Evolutionary conservation across 2,888 invertebrate genomes (phyloP), one percentile per base, ranked within the genome.

Genomic region (Athripsodes cinereus): DNA sequence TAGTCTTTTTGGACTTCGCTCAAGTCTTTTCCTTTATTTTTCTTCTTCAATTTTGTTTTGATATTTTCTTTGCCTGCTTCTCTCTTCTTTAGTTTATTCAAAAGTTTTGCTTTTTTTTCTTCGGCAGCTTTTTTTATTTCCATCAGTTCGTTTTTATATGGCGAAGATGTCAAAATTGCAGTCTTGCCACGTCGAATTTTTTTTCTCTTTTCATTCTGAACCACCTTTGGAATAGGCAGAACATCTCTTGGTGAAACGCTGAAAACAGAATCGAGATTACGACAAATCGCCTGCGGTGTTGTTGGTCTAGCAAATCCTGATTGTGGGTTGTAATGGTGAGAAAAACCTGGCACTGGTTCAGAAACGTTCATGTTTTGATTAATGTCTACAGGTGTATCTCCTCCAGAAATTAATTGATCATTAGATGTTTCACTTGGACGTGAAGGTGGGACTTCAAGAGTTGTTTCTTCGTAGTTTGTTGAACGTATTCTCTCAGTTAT

Each of bases 161-260:
- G 62, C 18, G 64, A 64, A 55, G 64, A 66, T 56, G 64, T 66
- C 19, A 65, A 56, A n/a, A 67, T 57, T 22, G 60, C 64, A 51
- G 66, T 65, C 65, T 66, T 66, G 22, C 64, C 66, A 66, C 65
- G 55, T 46, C 18, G 64, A 47, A 61, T 62, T 20, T 64, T 21
- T 40, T 65, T 65, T 53, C 65, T 65, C 26, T 53, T 61, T 63
- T 65, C 47, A 47, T n/a, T n/a, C 53, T 50, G 55, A 50, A 11
- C 18, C 5, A 46, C 46, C n/a, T 46, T 46, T 52, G 65, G 65
- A 20, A 66, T 62, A 20, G 59, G 31, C 54, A 65, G 55, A 60
- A 65, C 62, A 52, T 65, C 63, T 26, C 47, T 35, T 22, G 66
- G 62, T 22, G 64, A 64, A 48, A 61, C 63, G 6, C 6, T 18